Conservation (phyloP, 2,888 invertebrate species). For the Hypolimnas misippus region DNA sequence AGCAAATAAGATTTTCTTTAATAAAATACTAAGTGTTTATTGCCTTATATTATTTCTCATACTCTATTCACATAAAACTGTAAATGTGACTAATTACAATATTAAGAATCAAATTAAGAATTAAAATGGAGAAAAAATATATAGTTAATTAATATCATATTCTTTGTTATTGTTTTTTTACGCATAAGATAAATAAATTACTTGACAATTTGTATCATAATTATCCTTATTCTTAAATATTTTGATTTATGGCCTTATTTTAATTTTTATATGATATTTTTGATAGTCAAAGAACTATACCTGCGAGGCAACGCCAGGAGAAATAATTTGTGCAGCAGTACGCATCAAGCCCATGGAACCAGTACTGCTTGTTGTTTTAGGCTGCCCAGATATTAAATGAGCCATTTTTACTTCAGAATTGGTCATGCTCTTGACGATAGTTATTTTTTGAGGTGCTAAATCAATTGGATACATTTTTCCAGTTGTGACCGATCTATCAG, state of each 20-base stretch:
- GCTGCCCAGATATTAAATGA: slow-evolving; percentile 71
- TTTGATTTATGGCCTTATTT: neutral
- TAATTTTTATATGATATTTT: neutral
- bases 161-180: too few relatives aligned
- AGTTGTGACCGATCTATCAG: slow-evolving; percentile 82
- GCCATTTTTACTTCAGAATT: slow-evolving; percentile 79
- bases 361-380: slow-evolving; percentile 61
- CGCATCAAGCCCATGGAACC: slow-evolving; percentile 74
- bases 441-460: slow-evolving; percentile 81
- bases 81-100: too few relatives aligned
- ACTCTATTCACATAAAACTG: too few relatives aligned
- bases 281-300: slow-evolving; percentile 50
- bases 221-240: too few relatives aligned
- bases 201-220: neutral
- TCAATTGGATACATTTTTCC: slow-evolving; percentile 84
- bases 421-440: slow-evolving; percentile 77
- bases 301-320: slow-evolving; percentile 75
- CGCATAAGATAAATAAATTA: neutral
- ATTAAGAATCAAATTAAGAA: too few relatives aligned
- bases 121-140: too few relatives aligned
- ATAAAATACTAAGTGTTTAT: too few relatives aligned
- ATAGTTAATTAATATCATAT: too few relatives aligned
- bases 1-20: slow-evolving; percentile 15
- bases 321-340: slow-evolving; percentile 75
- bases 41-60: too few relatives aligned